These are phyloP conservation scores for Mylabris sibirica DNA, from an alignment of 2,888 invertebrate genomes.

Conservation along the genomic window DNA sequence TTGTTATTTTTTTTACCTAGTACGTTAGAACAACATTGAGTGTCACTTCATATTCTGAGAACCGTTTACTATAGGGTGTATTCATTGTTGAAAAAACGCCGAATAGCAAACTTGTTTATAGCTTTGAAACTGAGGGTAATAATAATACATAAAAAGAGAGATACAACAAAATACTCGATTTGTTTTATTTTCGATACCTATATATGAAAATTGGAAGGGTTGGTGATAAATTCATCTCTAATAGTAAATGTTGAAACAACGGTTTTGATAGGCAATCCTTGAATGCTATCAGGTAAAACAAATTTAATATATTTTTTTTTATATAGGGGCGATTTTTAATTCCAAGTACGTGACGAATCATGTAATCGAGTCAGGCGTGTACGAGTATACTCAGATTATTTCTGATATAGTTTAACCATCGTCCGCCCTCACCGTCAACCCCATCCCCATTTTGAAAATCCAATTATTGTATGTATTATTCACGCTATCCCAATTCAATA, in stretches of 20 bases:
- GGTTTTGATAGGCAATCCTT: conserved; percentile 18
- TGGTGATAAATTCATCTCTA: conserved; percentile 24
- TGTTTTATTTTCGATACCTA: background rate
- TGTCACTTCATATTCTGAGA: too few relatives aligned
- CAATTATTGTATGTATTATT: conserved; percentile 44
- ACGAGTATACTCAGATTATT: conserved; percentile 42
- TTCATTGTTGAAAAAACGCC: too few relatives aligned
- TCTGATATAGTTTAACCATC: conserved; percentile 38
- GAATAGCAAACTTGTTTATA: too few relatives aligned
- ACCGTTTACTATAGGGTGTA: too few relatives aligned
- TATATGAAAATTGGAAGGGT: background rate
- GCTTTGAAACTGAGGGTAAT: too few relatives aligned
- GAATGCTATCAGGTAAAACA: conserved; percentile 23
- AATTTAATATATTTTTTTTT: conserved; percentile 36
- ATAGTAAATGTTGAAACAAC: conserved; percentile 27
- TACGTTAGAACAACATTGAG: too few relatives aligned
- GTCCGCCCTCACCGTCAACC: background rate
- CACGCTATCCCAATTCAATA: conserved; percentile 40
- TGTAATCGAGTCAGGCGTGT: conserved; percentile 36
- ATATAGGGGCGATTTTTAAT: conserved; percentile 37
- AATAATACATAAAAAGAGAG: too few relatives aligned
- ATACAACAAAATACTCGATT: background rate
- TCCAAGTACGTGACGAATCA: conserved; percentile 42
- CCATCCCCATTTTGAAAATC: conserved; percentile 33
- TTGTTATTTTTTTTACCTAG: too few relatives aligned